Evolutionary conservation across 2,888 invertebrate species (phyloP).

Genomic region (Galerucella nymphaeae): DNA sequence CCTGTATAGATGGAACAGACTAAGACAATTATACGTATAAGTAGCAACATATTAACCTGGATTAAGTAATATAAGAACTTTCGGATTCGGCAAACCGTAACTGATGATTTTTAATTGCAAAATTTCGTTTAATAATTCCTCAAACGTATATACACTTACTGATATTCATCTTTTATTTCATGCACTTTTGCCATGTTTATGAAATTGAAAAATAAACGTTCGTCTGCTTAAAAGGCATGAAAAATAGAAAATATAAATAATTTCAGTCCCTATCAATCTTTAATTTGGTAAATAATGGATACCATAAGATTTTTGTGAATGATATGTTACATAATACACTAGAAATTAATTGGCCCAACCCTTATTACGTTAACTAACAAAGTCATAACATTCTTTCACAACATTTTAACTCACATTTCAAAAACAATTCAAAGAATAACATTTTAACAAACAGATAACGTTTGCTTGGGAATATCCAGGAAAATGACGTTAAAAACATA

Average conservation of each 20-base stretch:
- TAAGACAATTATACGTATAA: conserved; percentile 35
- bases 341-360: too few relatives aligned
- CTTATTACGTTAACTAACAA: too few relatives aligned
- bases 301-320: too few relatives aligned
- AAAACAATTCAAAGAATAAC: too few relatives aligned
- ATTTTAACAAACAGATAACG: too few relatives aligned
- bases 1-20: conserved; percentile 7
- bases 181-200: conserved; percentile 36
- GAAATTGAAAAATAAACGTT: conserved; percentile 31
- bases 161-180: conserved; percentile 51
- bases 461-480: too few relatives aligned
- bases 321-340: too few relatives aligned
- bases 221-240: conserved; percentile 12
- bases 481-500: too few relatives aligned
- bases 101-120: conserved; percentile 55
- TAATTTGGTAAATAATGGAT: too few relatives aligned
- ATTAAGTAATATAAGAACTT: conserved; percentile 61
- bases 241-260: conserved; percentile 14
- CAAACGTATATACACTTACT: conserved; percentile 21
- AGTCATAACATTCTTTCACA: too few relatives aligned
- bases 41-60: conserved; percentile 60
- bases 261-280: too few relatives aligned
- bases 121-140: conserved; percentile 53
- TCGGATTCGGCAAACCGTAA: conserved; percentile 57
- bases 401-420: too few relatives aligned